Evolutionary conservation across 1,140 invertebrate genomes (phyloP), one percentile per base, ranked within the genome.

Genomic region (Camponotus vicinus): DNA sequence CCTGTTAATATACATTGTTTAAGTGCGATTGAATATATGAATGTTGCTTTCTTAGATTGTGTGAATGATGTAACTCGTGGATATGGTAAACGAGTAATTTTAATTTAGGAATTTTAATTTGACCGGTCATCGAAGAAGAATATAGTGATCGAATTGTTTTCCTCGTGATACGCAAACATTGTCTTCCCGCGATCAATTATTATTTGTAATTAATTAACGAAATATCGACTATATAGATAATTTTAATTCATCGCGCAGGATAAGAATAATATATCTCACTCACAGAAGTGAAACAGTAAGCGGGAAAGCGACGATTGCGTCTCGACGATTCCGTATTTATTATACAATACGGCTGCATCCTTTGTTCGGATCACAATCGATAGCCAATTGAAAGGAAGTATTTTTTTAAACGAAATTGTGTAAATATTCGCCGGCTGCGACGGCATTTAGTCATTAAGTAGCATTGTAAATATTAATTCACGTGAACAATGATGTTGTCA

Each of bases 51-150:
- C 52, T 85, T 21, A 66, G 45, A 85, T 34, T 78, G 59, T 66
- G 21, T n/a, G 45, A 78, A 34, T 45, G 42, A 85, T 45, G 59
- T 32, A 32, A 69, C 18, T 34, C 45, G 27, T 61, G 49, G 61
- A 3, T 49, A 40, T 34, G 37, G 7, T 69, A 7, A 83, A 88
- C 21, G 45, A 63, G 49, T 63, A 63, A 89, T 88, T 89, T 61
- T 86, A 89, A 89, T 82, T 59, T 89, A 89, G 87, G 61, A 85
- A 86, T 85, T 89, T 52, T 75, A 89, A 89, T 77, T 70, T 82
- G 70, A 86, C 77, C 71, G 57, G 37, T 49, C 70, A 79, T 86
- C 49, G 67, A 57, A 69, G 11, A 49, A 66, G 37, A 45, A 76
- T 45, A 34, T 34, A 52, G 32, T 45, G 45, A 40, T 27, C 27